phyloP scores from a whole-genome alignment of 1,140 invertebrate species.

The Caenorhabditis inopinata region DNA sequence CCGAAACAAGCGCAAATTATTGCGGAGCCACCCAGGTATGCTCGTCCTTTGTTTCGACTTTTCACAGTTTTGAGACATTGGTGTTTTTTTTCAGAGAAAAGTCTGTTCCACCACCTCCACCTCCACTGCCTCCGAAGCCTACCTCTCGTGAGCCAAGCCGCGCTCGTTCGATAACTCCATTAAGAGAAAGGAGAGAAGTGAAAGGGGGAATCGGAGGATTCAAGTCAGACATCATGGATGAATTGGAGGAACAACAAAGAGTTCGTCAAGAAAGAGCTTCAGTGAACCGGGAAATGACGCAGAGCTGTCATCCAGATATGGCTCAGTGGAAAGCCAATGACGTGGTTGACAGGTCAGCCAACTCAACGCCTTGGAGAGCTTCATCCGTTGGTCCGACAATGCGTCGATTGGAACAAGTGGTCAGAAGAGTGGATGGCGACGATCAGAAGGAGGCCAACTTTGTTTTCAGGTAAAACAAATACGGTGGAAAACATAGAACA shows the following conservation, averaged over 20 bases:
- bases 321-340: slow-evolving; percentile 40
- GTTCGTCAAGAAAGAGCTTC: slow-evolving; percentile 33
- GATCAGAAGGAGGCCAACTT: slow-evolving; percentile 44
- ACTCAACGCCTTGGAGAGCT: slow-evolving; percentile 10
- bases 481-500: not conserved
- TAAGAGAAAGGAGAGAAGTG: slow-evolving; percentile 15
- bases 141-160: slow-evolving; percentile 14
- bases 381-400: slow-evolving; percentile 40
- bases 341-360: not conserved
- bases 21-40: not conserved
- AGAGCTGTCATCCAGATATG: slow-evolving; percentile 45
- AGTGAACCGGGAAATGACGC: slow-evolving; percentile 39
- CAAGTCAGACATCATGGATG: slow-evolving; percentile 36
- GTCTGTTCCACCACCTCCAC: slow-evolving; percentile 38
- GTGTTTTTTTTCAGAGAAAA: slow-evolving; percentile 18
- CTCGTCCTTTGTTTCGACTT: too few species aligned
- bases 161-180: slow-evolving; percentile 24
- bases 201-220: slow-evolving; percentile 33
- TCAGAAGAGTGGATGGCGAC: slow-evolving; percentile 39
- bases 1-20: not conserved
- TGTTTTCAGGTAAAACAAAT: slow-evolving; percentile 42
- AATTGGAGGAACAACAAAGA: slow-evolving; percentile 12
- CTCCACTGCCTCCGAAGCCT: slow-evolving; percentile 34
- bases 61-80: too few species aligned
- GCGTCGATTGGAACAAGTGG: slow-evolving; percentile 41